Evolutionary conservation across 2,113 vertebrate species (phyloP).

Genomic region (Cathartes aura): DNA sequence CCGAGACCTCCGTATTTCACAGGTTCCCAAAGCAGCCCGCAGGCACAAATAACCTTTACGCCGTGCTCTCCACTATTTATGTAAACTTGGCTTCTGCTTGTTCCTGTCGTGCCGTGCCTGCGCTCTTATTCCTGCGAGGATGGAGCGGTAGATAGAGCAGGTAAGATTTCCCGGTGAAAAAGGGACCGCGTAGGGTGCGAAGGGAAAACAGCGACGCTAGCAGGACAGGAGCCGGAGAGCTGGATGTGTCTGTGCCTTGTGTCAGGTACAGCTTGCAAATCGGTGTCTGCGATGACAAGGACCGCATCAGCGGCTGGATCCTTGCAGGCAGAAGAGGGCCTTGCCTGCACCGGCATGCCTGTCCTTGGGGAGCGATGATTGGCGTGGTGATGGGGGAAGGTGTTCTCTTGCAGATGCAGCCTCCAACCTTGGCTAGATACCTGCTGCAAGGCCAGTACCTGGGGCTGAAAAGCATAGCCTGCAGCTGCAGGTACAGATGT

Average conservation of each 20-base stretch:
- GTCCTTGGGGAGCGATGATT: neutral
- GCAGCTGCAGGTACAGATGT: neutral
- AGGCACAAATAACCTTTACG: slow-evolving; percentile 18
- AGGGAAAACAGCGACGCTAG: neutral
- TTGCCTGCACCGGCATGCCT: neutral
- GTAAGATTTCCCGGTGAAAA: neutral
- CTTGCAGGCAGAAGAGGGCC: neutral
- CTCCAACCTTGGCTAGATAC: neutral
- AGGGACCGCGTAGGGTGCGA: rapidly evolving
- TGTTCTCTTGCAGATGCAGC: neutral
- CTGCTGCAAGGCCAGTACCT: neutral
- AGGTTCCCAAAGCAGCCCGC: neutral
- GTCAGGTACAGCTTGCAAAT: neutral
- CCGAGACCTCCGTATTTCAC: neutral
- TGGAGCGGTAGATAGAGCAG: neutral
- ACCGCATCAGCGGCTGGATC: neutral
- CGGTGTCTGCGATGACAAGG: neutral
- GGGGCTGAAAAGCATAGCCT: neutral
- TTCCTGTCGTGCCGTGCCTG: neutral
- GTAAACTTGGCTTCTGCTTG: neutral
- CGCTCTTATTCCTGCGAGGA: neutral
- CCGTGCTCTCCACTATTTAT: neutral
- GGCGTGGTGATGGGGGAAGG: neutral
- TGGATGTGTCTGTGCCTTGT: neutral
- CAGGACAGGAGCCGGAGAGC: neutral